Conservation (phyloP, 2,113 vertebrate genomes). For the Phylloscopus trochilus region DNA sequence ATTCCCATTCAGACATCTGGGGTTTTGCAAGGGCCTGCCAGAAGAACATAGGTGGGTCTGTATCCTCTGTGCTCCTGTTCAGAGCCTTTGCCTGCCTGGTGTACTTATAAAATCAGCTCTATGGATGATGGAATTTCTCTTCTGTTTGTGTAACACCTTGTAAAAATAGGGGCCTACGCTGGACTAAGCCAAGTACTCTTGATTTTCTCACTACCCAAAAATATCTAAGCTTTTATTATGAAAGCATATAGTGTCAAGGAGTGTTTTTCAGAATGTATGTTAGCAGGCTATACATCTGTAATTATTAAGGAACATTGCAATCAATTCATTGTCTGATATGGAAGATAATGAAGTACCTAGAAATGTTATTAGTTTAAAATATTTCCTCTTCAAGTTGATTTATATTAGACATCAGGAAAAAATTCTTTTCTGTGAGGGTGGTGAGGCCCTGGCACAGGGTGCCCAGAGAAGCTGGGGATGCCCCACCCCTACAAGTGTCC, state of each 20-base stretch:
- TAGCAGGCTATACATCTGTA: neutral
- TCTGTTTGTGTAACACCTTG: neutral
- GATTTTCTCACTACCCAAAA: neutral
- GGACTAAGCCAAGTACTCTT: neutral
- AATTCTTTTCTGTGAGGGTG: too few relatives aligned
- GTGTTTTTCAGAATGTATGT: rapidly evolving
- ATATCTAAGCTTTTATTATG: neutral
- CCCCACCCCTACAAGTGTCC: too few relatives aligned
- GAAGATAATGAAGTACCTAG: neutral
- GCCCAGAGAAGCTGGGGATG: neutral
- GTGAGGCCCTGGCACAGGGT: neutral
- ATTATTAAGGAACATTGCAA: neutral
- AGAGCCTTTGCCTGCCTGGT: neutral
- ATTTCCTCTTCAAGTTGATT: neutral
- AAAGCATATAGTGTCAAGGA: neutral
- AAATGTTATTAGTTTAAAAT: neutral
- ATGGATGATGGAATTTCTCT: neutral
- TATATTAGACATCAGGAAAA: neutral
- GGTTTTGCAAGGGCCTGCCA: neutral
- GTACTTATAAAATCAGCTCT: neutral
- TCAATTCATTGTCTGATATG: neutral
- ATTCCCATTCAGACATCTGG: neutral
- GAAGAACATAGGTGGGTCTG: neutral
- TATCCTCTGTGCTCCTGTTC: neutral
- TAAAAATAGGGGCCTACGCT: neutral